A percentile compares a stretch with the other conserved stretches of the same genome.
These are phyloP conservation scores for Vulpes lagopus DNA, from an alignment of 2,113 vertebrate genomes.

Conservation along the genomic window DNA sequence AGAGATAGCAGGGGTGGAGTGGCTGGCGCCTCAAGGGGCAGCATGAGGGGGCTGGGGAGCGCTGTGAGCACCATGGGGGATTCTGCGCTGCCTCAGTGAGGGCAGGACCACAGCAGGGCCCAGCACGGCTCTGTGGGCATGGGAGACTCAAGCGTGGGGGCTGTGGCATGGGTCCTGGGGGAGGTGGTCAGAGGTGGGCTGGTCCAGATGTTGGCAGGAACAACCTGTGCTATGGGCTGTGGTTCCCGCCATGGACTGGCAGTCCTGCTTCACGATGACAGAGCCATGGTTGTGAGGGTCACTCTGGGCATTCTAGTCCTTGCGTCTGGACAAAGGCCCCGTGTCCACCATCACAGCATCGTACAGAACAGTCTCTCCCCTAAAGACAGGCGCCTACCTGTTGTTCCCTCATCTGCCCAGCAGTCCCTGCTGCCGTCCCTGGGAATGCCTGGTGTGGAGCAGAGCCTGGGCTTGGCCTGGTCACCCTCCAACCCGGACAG, in stretches of 20 bases:
- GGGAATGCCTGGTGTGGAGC: accelerated
- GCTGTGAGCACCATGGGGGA: neutral
- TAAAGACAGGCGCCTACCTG: too few species aligned
- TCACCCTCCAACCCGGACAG: neutral
- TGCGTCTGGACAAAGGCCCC: accelerated
- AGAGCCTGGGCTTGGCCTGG: neutral
- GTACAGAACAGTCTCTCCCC: accelerated
- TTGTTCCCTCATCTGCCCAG: neutral
- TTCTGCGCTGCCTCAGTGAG: too few species aligned
- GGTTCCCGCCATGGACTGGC: neutral
- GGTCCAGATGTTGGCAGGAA: accelerated
- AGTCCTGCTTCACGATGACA: neutral
- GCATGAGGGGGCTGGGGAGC: neutral
- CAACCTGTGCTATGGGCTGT: neutral
- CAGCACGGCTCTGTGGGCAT: accelerated
- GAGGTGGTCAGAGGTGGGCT: neutral
- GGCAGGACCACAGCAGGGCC: neutral
- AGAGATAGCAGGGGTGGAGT: too few species aligned
- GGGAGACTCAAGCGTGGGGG: neutral
- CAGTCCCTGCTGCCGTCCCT: neutral
- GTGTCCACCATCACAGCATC: neutral
- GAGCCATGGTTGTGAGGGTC: accelerated
- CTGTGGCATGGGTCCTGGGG: accelerated
- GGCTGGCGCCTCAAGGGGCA: neutral
- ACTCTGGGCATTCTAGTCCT: accelerated